A percentile compares a stretch with the other conserved stretches of the same genome.
Evolutionary conservation across 2,113 vertebrate species (phyloP).

Genomic region (Tachysurus vachellii): DNA sequence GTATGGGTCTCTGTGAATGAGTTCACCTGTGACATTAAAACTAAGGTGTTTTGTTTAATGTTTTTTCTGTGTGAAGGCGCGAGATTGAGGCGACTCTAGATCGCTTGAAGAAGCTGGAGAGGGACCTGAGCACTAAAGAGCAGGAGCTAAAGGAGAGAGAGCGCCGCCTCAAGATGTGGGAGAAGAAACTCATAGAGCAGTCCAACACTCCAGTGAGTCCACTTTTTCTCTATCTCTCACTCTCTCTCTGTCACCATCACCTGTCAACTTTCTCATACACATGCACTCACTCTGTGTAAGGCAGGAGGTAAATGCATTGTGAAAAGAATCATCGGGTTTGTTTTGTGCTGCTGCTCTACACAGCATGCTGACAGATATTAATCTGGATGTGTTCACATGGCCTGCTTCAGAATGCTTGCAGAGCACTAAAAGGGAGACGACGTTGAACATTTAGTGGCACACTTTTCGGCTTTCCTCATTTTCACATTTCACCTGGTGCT

Average conservation of each 20-base stretch:
- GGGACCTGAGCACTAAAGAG: conserved; percentile 96
- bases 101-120: conserved; percentile 95
- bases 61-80: conserved; percentile 74
- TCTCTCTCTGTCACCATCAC: conserved; percentile 20
- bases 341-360: neutral
- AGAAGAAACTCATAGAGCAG: conserved; percentile 94
- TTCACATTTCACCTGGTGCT: conserved; percentile 14
- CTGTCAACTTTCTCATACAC: neutral
- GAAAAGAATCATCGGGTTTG: neutral
- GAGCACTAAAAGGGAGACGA: neutral
- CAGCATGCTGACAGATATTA: conserved; percentile 26
- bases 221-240: neutral
- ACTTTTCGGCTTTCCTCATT: neutral
- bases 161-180: conserved; percentile 92
- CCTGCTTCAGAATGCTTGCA: neutral
- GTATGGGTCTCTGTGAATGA: neutral
- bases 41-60: conserved; percentile 6
- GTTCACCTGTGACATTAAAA: conserved; percentile 18
- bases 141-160: conserved; percentile 96
- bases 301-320: neutral
- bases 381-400: conserved; percentile 17
- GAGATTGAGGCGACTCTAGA: conserved; percentile 98
- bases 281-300: neutral
- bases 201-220: conserved; percentile 93
- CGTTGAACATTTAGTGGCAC: conserved; percentile 2